Base-by-base conservation (phyloP, 2,113 vertebrate species). In the Hucho hucho region DNA sequence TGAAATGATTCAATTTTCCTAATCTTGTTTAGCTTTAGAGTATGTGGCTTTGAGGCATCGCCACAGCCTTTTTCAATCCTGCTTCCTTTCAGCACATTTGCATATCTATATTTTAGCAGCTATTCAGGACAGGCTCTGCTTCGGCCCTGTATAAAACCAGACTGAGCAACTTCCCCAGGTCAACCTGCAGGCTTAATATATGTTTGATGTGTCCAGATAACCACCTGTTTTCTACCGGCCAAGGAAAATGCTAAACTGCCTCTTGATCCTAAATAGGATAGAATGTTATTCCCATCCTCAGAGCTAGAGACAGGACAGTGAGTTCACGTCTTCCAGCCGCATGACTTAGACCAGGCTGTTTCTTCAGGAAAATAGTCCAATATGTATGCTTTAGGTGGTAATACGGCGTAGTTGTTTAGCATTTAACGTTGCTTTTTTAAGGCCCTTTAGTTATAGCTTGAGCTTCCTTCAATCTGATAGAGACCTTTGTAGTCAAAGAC, bases 1-100 rank as follows among this genome's bases (percentile, higher is more conserved):
- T 90, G 87, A 92, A 92, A 94, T 92, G 89, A 92, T 93, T 88
- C 91, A 93, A 92, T 96, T 94, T 93, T 89, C 90, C 90, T 94
- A 94, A 94, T 94, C 91, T 93, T 93, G 88, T 94, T 95, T 95
- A 93, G 92, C 91, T 92, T 91, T 90, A 91, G 88, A 92, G 91
- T 93, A 91, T 86, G 88, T 86, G 81, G 93, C 93, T 94, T 93
- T 91, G 92, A 95, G 91, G 91, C 90, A 89, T 90, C 88, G 83
- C 91, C 78, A 86, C 87, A 87, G 88, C 86, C 85, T 78, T 92
- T 93, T 94, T 92, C 93, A 93, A 92, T 91, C 80, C 77, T 81
- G 76, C 72, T 84, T 90, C 86, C 88, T 91, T 95, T 91, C 88
- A 89, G 88, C 84, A 88, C 87, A 91, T 92, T 91, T 94, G 83